A percentile compares a stretch with the other conserved stretches of the same genome.
Conservation (phyloP, 2,888 invertebrate genomes). For the Boloria selene region DNA sequence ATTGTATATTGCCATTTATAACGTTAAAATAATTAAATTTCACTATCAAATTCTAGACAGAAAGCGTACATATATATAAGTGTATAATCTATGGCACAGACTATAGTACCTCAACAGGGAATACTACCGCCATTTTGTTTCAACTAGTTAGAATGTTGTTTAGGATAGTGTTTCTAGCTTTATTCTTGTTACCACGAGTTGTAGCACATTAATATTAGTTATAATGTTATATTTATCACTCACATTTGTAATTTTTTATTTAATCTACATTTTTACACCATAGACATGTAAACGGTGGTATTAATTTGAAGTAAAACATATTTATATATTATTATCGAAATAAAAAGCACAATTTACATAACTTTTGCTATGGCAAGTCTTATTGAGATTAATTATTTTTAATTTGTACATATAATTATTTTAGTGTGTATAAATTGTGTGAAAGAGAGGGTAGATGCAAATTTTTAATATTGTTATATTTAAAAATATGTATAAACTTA, state of each 20-base stretch:
- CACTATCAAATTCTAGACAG: neutral
- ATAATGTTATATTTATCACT: too few species aligned
- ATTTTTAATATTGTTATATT: conserved; percentile 2
- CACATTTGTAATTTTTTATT: conserved; percentile 1
- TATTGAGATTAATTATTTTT: conserved; percentile 26
- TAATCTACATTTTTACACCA: conserved; percentile 9
- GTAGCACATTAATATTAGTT: neutral
- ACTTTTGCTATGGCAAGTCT: conserved; percentile 9
- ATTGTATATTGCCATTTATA: too few species aligned
- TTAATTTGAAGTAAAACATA: neutral
- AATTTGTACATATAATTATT: conserved; percentile 10
- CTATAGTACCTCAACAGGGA: too few species aligned
- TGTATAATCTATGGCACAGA: too few species aligned
- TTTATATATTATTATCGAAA: neutral
- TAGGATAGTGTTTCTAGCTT: conserved; percentile 28
- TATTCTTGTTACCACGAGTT: conserved; percentile 32
- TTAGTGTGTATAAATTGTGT: neutral
- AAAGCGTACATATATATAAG: too few species aligned
- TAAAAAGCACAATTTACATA: neutral
- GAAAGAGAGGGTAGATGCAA: neutral
- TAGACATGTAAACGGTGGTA: neutral
- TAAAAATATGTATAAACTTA: conserved; percentile 3
- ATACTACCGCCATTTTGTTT: neutral
- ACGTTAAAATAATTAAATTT: neutral
- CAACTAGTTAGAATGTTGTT: conserved; percentile 2